Evolutionary conservation across 2,113 vertebrate species (phyloP).

Genomic region (Crypturellus undulatus): DNA sequence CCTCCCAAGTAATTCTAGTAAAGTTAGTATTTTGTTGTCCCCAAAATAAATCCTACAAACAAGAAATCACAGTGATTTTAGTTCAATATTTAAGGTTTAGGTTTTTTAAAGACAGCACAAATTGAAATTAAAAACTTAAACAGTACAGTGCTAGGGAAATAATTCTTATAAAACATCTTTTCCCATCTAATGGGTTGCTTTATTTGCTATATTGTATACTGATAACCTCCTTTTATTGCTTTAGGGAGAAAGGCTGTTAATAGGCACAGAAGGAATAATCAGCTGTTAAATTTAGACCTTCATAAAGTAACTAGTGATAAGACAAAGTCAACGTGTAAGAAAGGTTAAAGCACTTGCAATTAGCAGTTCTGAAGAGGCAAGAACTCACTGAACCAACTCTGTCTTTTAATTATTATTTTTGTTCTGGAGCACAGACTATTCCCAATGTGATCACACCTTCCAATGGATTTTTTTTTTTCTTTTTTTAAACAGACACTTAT

Average conservation of each 20-base stretch:
- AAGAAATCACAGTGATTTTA: not conserved
- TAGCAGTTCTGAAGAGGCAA: not conserved
- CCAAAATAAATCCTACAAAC: not conserved
- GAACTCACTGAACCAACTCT: not conserved
- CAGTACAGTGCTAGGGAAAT: not conserved
- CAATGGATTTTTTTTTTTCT: not conserved
- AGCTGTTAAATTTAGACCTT: not conserved
- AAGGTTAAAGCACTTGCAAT: not conserved
- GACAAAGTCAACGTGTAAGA: not conserved
- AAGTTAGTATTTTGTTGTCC: not conserved
- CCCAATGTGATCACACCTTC: not conserved
- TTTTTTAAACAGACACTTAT: not conserved
- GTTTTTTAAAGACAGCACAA: not conserved
- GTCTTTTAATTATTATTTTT: not conserved
- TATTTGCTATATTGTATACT: not conserved
- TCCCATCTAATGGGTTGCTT: not conserved
- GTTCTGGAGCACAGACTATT: not conserved
- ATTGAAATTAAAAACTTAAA: not conserved
- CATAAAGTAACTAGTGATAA: not conserved
- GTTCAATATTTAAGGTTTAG: not conserved
- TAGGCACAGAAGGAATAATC: not conserved
- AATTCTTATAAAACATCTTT: not conserved
- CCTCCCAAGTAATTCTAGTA: not conserved
- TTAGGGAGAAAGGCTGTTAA: not conserved
- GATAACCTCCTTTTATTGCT: not conserved